phyloP scores from a whole-genome alignment of 2,113 vertebrate species.

The chimpanzee (Pan troglodytes) region NHGRI_mPanTro3-v2.1_pri NC_072413.2:95525001-95525500 shows the following conservation, averaged over 20 bases:
- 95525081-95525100: background rate
- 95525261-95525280: too few relatives aligned
- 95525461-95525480: background rate
- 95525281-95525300: background rate
- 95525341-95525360: background rate
- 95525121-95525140: background rate
- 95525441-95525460: background rate
- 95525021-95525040: background rate
- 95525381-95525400: background rate
- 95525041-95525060: background rate
- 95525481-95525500: background rate
- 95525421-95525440: background rate
- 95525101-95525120: background rate
- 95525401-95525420: background rate
- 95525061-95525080: background rate
- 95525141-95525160: background rate
- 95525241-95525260: background rate
- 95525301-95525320: fast-evolving
- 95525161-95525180: background rate
- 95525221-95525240: background rate
- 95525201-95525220: background rate
- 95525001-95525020: background rate
- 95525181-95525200: background rate
- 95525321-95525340: too few relatives aligned
- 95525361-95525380: background rate